Percentiles rank a stretch among this genome's conserved stretches.
Evolutionary conservation across 2,113 vertebrate species (phyloP).

Genomic region (Spermophilus dauricus): DNA sequence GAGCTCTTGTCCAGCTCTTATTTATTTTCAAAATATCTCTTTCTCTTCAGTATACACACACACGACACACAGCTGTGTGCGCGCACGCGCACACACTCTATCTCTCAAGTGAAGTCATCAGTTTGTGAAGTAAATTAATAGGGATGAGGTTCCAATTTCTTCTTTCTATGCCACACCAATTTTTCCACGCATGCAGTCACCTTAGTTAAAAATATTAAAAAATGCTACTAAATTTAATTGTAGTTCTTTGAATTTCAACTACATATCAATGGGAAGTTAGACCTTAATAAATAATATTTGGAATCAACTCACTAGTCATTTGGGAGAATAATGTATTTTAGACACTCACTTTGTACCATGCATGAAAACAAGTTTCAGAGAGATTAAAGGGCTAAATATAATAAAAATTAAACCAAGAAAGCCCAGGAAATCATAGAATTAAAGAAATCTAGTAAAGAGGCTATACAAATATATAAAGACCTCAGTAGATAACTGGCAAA

Average conservation of each 20-base stretch:
- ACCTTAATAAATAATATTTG: not conserved
- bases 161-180: not conserved
- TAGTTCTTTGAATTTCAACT: slow-evolving; percentile 34
- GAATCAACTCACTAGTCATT: not conserved
- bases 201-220: not conserved
- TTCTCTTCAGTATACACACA: not conserved
- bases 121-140: not conserved
- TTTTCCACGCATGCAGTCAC: not conserved
- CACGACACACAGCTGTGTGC: not conserved
- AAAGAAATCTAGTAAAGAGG: not conserved
- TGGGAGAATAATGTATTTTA: not conserved
- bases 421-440: not conserved
- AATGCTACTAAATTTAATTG: not conserved
- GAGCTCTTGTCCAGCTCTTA: not conserved
- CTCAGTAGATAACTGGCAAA: not conserved
- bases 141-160: not conserved
- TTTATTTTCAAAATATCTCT: not conserved
- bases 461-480: slow-evolving; percentile 7
- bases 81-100: too few relatives aligned
- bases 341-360: not conserved
- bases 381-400: not conserved
- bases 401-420: not conserved
- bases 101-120: not conserved
- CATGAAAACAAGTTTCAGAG: slow-evolving; percentile 43
- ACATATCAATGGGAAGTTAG: not conserved